phyloP scores from a whole-genome alignment of 2,888 invertebrate genomes.

The Aphrophora alni region DNA sequence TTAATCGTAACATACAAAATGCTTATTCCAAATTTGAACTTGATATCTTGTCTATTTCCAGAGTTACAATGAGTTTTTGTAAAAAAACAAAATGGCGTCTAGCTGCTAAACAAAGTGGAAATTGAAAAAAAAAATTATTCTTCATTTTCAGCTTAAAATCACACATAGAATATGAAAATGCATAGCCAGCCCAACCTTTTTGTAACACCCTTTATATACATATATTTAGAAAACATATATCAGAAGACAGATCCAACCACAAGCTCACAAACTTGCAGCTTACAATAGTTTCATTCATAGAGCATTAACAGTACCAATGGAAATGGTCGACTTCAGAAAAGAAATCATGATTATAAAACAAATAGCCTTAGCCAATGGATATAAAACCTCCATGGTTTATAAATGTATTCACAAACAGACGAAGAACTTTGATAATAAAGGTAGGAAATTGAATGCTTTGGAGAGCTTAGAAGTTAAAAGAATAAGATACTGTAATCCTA shows the following conservation, averaged over 20 bases:
- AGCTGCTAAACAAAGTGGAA: too few species aligned
- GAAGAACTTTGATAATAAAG: not conserved
- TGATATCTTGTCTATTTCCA: not conserved
- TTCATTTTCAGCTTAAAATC: too few species aligned
- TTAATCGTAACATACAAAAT: not conserved
- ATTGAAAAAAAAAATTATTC: not conserved
- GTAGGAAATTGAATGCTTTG: too few species aligned
- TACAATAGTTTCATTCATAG: not conserved
- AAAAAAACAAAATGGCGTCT: too few species aligned
- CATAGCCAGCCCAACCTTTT: too few species aligned
- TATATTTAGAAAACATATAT: too few species aligned
- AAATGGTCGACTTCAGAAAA: not conserved
- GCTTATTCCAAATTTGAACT: not conserved
- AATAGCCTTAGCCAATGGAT: not conserved
- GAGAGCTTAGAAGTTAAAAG: too few species aligned
- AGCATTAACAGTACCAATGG: conserved; percentile 1
- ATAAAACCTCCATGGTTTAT: not conserved
- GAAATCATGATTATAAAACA: conserved; percentile 2
- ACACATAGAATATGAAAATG: too few species aligned
- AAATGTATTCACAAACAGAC: not conserved
- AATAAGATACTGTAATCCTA: too few species aligned
- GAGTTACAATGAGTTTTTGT: too few species aligned
- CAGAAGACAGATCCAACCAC: too few species aligned
- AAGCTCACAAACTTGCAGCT: not conserved
- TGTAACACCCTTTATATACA: too few species aligned